phyloP scores from a whole-genome alignment of 1,140 invertebrate species.

The Lineus longissimus region DNA sequence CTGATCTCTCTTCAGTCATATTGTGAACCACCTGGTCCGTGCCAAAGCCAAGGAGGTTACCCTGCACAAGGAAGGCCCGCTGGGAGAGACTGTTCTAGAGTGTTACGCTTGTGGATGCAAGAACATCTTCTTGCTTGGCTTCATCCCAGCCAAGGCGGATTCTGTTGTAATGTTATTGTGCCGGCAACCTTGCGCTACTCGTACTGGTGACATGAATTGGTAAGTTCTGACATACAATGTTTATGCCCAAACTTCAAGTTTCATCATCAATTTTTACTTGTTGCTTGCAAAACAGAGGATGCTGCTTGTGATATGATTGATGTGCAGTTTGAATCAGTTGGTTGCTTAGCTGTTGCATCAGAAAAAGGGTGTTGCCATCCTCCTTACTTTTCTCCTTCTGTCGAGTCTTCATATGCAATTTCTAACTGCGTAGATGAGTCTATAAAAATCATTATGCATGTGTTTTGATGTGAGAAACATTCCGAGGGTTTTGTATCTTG shows the following conservation, averaged over 20 bases:
- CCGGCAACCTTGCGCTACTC: constrained; percentile 94
- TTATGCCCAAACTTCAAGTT: neutral
- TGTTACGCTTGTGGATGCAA: constrained; percentile 98
- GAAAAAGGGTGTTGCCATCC: too few species aligned
- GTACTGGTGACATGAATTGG: constrained; percentile 98
- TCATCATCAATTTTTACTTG: neutral
- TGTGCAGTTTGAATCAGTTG: too few species aligned
- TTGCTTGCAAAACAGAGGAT: too few species aligned
- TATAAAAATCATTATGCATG: too few species aligned
- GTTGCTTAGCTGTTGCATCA: too few species aligned
- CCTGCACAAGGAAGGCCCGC: constrained; percentile 92
- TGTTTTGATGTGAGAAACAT: too few species aligned
- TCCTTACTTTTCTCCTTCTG: too few species aligned
- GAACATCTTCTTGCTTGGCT: constrained; percentile 92
- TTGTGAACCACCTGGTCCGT: constrained; percentile 96
- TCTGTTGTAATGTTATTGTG: constrained; percentile 98
- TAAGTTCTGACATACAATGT: too few species aligned
- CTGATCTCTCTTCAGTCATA: constrained; percentile 72
- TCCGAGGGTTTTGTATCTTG: too few species aligned
- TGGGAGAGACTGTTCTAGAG: constrained; percentile 96
- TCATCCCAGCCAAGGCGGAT: constrained; percentile 98
- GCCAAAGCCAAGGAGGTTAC: constrained; percentile 99
- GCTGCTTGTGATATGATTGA: too few species aligned
- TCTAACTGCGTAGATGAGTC: too few species aligned
- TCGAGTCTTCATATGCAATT: too few species aligned